phyloP scores from a whole-genome alignment of 2,797 vertebrate genomes.

The Aplochiton taeniatus region DNA sequence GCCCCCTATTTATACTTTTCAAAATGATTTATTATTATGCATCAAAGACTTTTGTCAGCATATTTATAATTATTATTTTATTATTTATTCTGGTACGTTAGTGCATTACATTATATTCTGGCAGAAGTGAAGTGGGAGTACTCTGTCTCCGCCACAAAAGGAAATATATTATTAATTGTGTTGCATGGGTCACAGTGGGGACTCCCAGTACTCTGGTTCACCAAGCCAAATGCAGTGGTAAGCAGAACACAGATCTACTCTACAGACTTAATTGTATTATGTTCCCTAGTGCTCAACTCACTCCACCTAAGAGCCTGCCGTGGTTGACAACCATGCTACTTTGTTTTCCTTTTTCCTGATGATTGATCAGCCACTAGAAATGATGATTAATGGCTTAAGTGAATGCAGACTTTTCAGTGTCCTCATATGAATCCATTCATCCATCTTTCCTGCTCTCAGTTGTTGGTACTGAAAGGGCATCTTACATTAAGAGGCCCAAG shows the following conservation, averaged over 20 bases:
- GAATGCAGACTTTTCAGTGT: slow-evolving; percentile 10
- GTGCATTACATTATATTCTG: slow-evolving; percentile 45
- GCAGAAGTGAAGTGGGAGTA: slow-evolving; percentile 35
- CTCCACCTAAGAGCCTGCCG: slow-evolving; percentile 13
- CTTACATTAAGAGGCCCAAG: slow-evolving; percentile 28
- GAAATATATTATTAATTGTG: slow-evolving; percentile 50
- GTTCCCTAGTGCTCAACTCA: not conserved
- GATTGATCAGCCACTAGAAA: slow-evolving; percentile 37
- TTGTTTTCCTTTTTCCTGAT: slow-evolving; percentile 35
- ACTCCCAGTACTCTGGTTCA: slow-evolving; percentile 23
- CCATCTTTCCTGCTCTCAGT: slow-evolving; percentile 27
- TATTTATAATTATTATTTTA: slow-evolving; percentile 55
- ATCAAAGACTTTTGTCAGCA: slow-evolving; percentile 70
- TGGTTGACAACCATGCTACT: slow-evolving; percentile 28
- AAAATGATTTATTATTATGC: slow-evolving; percentile 66
- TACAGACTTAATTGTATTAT: slow-evolving; percentile 22
- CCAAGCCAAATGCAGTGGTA: slow-evolving; percentile 34
- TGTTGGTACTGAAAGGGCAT: slow-evolving; percentile 44
- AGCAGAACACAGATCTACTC: slow-evolving; percentile 33
- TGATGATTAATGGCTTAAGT: slow-evolving; percentile 21
- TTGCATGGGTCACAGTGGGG: slow-evolving; percentile 53
- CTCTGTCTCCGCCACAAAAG: slow-evolving; percentile 51
- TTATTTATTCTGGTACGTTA: slow-evolving; percentile 41
- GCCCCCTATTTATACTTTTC: slow-evolving; percentile 69
- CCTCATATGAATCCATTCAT: slow-evolving; percentile 15